Evolutionary conservation across 2,888 invertebrate genomes (phyloP).

Genomic region (Portevinia maculata): DNA sequence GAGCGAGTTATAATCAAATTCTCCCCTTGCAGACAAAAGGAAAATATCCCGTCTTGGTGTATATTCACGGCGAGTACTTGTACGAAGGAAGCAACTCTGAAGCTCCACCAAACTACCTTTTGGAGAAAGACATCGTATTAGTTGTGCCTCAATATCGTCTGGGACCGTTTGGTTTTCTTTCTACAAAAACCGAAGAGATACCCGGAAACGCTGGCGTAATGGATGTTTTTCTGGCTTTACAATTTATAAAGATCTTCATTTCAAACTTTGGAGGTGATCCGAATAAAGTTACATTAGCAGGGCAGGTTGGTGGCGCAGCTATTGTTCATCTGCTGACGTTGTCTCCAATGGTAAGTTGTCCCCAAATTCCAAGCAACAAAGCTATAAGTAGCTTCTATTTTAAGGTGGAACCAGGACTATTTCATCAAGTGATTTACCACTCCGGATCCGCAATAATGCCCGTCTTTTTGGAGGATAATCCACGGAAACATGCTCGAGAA

Average conservation of each 20-base stretch:
- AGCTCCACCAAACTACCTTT: conserved; percentile 82
- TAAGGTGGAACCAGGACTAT: conserved; percentile 80
- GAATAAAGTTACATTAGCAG: conserved; percentile 83
- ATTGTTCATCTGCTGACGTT: conserved; percentile 83
- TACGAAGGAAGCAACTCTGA: conserved; percentile 81
- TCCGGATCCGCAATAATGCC: conserved; percentile 84
- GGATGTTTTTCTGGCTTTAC: conserved; percentile 83
- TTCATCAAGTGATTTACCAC: conserved; percentile 84
- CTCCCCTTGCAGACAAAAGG: conserved; percentile 65
- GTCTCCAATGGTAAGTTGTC: conserved; percentile 78
- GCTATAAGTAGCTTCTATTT: neutral
- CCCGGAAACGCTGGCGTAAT: conserved; percentile 85
- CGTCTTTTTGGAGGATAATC: conserved; percentile 82
- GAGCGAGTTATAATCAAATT: no score
- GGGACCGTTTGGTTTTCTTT: conserved; percentile 84
- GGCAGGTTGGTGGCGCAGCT: conserved; percentile 84
- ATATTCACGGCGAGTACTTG: conserved; percentile 82
- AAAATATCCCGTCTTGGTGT: conserved; percentile 81
- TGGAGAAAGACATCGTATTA: conserved; percentile 83
- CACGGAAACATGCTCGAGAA: conserved; percentile 73
- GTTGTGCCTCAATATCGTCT: conserved; percentile 82
- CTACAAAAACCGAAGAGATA: conserved; percentile 83
- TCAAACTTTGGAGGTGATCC: conserved; percentile 84
- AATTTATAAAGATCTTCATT: conserved; percentile 80
- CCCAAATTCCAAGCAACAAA: neutral